phyloP scores from a whole-genome alignment of 2,888 invertebrate species.

The Polydrusus pterygomalis region DNA sequence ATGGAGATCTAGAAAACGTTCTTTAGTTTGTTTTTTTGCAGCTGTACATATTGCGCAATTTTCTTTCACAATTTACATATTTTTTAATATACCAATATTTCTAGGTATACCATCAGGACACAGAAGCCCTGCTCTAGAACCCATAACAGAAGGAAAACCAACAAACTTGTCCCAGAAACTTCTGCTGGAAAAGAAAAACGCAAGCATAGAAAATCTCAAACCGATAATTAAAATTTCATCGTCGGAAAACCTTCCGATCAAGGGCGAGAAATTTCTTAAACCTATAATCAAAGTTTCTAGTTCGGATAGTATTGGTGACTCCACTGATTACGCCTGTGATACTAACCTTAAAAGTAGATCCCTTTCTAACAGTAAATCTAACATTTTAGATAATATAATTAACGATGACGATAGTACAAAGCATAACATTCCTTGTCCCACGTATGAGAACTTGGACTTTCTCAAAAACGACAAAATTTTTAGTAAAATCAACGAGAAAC shows the following conservation, averaged over 20 bases:
- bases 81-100: background rate
- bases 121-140: slow-evolving; percentile 73
- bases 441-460: slow-evolving; percentile 69
- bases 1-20: too few relatives aligned
- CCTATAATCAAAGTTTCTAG: slow-evolving; percentile 63
- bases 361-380: slow-evolving; percentile 9
- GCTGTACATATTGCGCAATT: too few relatives aligned
- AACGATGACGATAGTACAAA: slow-evolving; percentile 26
- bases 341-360: slow-evolving; percentile 37
- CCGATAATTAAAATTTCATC: slow-evolving; percentile 64
- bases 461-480: slow-evolving; percentile 67
- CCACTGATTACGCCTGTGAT: slow-evolving; percentile 42
- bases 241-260: slow-evolving; percentile 61
- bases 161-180: slow-evolving; percentile 52
- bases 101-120: slow-evolving; percentile 70
- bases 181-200: slow-evolving; percentile 25
- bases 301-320: slow-evolving; percentile 54
- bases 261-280: slow-evolving; percentile 55
- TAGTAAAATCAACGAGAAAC: slow-evolving; percentile 59
- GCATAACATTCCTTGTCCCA: slow-evolving; percentile 58
- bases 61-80: too few relatives aligned
- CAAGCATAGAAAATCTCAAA: slow-evolving; percentile 62
- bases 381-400: slow-evolving; percentile 14
- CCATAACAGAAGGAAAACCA: slow-evolving; percentile 74
- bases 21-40: too few relatives aligned